Percentiles rank a stretch among this genome's conserved stretches.
Evolutionary conservation across 2,113 vertebrate species (phyloP).

Genomic region (Canis aureus): DNA sequence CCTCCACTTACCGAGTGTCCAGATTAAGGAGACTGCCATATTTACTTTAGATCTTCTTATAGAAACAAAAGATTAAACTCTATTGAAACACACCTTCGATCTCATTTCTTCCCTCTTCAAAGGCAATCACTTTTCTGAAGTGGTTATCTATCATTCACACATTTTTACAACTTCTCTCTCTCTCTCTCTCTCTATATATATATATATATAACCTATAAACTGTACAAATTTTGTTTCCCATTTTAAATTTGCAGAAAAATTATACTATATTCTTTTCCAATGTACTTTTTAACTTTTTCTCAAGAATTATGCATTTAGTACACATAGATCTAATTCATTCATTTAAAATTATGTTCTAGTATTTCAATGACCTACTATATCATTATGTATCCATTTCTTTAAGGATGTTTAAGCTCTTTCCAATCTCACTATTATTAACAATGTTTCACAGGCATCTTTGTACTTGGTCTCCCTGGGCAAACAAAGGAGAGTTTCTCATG

Average conservation of each 20-base stretch:
- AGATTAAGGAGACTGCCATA: conserved; percentile 15
- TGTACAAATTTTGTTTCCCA: neutral
- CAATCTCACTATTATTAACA: conserved; percentile 32
- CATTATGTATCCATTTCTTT: neutral
- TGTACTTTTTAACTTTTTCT: neutral
- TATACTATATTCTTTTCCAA: neutral
- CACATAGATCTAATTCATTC: neutral
- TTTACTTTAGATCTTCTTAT: neutral
- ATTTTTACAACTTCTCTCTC: conserved; percentile 38
- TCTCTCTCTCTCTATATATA: neutral
- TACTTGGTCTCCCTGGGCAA: neutral
- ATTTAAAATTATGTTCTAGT: conserved; percentile 45
- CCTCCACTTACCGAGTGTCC: neutral
- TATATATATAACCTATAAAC: neutral
- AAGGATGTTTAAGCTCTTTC: neutral
- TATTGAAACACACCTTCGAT: neutral
- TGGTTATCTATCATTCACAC: neutral
- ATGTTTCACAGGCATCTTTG: neutral
- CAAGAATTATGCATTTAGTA: conserved; percentile 41
- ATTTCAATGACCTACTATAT: neutral
- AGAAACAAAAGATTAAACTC: neutral
- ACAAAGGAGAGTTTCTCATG: neutral
- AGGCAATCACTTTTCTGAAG: neutral
- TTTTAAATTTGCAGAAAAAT: conserved; percentile 50
- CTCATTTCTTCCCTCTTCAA: neutral